Conservation (phyloP, 1,140 invertebrate genomes). For the Rhyzopertha dominica region DNA sequence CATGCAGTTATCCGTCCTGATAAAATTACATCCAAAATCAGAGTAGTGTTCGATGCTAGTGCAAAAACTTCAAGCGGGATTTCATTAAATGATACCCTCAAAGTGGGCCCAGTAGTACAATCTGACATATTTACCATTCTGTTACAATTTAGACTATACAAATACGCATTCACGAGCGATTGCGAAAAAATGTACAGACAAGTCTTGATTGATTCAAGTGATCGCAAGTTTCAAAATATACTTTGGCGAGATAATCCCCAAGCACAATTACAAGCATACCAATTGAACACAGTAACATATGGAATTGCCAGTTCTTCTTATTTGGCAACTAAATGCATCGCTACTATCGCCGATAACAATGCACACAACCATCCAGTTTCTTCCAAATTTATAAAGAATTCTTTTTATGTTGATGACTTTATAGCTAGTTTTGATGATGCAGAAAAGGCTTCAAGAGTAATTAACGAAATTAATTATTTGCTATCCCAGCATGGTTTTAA, state of each 20-base stretch:
- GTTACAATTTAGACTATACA: constrained; percentile 21
- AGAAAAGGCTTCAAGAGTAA: constrained; percentile 10
- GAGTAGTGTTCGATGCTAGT: constrained; percentile 22
- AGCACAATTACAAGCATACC: constrained; percentile 27
- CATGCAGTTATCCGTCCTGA: constrained; percentile 39
- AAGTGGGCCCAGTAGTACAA: constrained; percentile 40
- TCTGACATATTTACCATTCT: no score
- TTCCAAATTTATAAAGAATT: constrained; percentile 7
- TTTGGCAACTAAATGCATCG: constrained; percentile 26
- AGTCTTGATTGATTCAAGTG: constrained; percentile 13
- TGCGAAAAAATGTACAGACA: constrained; percentile 25
- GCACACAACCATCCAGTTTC: constrained; percentile 21
- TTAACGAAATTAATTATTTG: not conserved
- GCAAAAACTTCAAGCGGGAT: constrained; percentile 5
- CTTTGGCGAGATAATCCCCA: constrained; percentile 37
- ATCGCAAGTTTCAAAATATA: constrained; percentile 40
- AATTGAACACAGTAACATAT: constrained; percentile 33
- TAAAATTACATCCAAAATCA: constrained; percentile 19
- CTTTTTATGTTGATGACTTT: constrained; percentile 36
- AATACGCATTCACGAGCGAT: constrained; percentile 10
- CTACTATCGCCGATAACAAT: constrained; percentile 23
- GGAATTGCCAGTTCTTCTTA: constrained; percentile 26
- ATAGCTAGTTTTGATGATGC: constrained; percentile 21
- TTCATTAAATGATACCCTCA: constrained; percentile 24
- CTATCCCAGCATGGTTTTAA: constrained; percentile 38